phyloP scores from a whole-genome alignment of 1,140 invertebrate genomes.

The Archegozetes longisetosus region DNA sequence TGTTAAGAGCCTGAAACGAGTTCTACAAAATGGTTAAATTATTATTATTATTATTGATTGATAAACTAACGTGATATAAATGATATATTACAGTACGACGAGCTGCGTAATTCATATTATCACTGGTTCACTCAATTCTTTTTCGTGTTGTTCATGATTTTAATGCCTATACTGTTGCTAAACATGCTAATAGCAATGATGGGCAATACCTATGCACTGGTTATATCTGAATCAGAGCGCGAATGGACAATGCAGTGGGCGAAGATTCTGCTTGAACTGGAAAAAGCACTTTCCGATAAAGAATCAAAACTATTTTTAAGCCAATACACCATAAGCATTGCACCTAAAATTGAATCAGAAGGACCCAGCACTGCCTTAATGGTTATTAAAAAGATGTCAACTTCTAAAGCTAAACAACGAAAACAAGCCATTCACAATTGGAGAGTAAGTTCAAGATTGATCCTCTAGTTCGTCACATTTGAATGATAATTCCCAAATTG shows the following conservation, averaged over 20 bases:
- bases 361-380: conserved; percentile 54
- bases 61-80: too few species aligned
- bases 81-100: conserved; percentile 62
- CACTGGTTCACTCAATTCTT: conserved; percentile 79
- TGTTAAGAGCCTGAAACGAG: too few species aligned
- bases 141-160: conserved; percentile 91
- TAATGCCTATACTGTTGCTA: conserved; percentile 83
- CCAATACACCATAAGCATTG: conserved; percentile 71
- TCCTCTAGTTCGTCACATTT: conserved; percentile 23
- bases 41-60: conserved; percentile 33
- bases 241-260: conserved; percentile 96
- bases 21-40: too few species aligned
- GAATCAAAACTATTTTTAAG: conserved; percentile 76
- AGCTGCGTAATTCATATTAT: conserved; percentile 72
- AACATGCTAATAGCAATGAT: conserved; percentile 99
- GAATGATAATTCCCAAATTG: background rate
- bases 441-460: conserved; percentile 51
- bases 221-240: conserved; percentile 94
- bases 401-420: conserved; percentile 84
- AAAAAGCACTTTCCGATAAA: conserved; percentile 72
- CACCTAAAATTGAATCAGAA: background rate
- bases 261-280: conserved; percentile 89
- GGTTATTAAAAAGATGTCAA: conserved; percentile 93
- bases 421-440: conserved; percentile 92
- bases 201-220: conserved; percentile 94